Evolutionary conservation across 2,888 invertebrate species (phyloP).

Genomic region (Anaspis maculata): DNA sequence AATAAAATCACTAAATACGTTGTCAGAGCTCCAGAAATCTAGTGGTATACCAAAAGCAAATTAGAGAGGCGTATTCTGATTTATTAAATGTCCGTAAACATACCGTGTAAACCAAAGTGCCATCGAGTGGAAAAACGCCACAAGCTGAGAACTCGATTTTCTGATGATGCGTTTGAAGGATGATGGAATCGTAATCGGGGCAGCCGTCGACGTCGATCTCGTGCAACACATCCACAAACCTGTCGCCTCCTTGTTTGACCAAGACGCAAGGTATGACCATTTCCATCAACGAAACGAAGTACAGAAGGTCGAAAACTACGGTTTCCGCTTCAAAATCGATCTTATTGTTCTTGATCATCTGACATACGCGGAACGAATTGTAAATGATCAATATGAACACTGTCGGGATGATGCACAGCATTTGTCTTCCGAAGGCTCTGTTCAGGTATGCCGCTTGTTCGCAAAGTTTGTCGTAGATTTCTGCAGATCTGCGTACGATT

Average conservation of each 20-base stretch:
- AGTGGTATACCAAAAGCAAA: constrained; percentile 4
- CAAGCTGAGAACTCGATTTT: constrained; percentile 17
- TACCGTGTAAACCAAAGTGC: constrained; percentile 17
- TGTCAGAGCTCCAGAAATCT: constrained; percentile 17
- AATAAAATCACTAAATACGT: constrained; percentile 18
- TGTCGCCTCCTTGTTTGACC: constrained; percentile 10
- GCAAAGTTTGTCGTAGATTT: constrained; percentile 13
- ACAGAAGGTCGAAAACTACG: constrained; percentile 10
- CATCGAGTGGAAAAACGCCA: constrained; percentile 17
- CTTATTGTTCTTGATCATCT: constrained; percentile 5
- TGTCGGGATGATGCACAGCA: constrained; percentile 12
- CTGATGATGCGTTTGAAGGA: constrained; percentile 17
- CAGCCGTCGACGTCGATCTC: constrained; percentile 4
- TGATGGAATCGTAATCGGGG: constrained; percentile 14
- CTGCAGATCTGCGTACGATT: constrained; percentile 6
- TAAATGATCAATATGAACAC: constrained; percentile 13
- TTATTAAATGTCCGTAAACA: neutral
- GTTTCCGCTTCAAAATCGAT: constrained; percentile 3
- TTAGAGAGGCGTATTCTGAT: neutral
- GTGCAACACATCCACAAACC: constrained; percentile 12
- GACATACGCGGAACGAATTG: constrained; percentile 10
- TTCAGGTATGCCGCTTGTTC: constrained; percentile 10
- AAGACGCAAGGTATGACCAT: constrained; percentile 12
- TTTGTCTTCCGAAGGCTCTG: constrained; percentile 11
- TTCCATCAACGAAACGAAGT: constrained; percentile 9